Evolutionary conservation across 2,888 invertebrate species (phyloP).

Genomic region (Eudemis profundana): DNA sequence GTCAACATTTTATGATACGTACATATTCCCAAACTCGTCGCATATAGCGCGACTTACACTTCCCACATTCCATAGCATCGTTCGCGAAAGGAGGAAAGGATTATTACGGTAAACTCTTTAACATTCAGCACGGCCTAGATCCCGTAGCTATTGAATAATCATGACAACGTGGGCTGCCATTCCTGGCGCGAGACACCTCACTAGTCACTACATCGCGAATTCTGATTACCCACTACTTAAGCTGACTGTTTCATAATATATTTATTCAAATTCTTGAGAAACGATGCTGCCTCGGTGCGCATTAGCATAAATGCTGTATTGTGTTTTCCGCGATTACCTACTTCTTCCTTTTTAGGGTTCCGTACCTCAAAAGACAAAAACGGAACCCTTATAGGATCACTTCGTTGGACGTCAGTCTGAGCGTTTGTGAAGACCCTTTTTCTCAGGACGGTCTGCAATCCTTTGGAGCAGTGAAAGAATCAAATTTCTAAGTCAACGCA

Average conservation of each 20-base stretch:
- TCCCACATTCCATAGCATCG: slow-evolving; percentile 4
- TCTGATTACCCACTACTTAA: slow-evolving; percentile 39
- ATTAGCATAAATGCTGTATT: slow-evolving; percentile 6
- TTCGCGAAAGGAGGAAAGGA: slow-evolving; percentile 27
- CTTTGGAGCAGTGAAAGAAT: too few species aligned
- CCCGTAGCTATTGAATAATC: slow-evolving; percentile 79
- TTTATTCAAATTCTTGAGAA: slow-evolving; percentile 26
- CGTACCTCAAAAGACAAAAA: too few species aligned
- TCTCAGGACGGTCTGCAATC: too few species aligned
- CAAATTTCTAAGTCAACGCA: too few species aligned
- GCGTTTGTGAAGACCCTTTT: too few species aligned
- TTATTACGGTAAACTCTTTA: slow-evolving; percentile 65
- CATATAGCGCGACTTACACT: not conserved
- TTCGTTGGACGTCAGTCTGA: too few species aligned
- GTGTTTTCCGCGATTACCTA: slow-evolving; percentile 1
- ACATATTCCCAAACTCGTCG: not conserved
- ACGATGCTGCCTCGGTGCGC: not conserved
- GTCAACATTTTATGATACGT: not conserved
- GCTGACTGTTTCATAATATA: slow-evolving; percentile 41
- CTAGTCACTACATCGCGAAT: slow-evolving; percentile 58
- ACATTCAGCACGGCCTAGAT: slow-evolving; percentile 72
- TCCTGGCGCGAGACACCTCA: slow-evolving; percentile 57
- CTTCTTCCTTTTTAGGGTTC: not conserved
- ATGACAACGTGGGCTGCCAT: slow-evolving; percentile 73
- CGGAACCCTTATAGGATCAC: too few species aligned